Evolutionary conservation across 1,140 invertebrate genomes (phyloP).

Genomic region (Mamestra configurata): DNA sequence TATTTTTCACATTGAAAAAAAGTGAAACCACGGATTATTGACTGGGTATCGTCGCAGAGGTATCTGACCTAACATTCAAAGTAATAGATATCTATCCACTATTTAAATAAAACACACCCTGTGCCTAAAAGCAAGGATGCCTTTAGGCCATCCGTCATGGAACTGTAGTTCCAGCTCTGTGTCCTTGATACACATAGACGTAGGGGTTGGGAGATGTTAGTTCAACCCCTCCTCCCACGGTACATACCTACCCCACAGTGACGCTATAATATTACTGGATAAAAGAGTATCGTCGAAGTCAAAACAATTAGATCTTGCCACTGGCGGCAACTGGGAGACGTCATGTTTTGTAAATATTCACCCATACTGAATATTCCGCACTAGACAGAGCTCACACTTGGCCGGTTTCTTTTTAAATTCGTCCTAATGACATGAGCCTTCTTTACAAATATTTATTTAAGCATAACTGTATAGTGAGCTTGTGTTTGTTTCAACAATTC

Average conservation of each 20-base stretch:
- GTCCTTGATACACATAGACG: background rate
- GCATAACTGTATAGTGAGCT: conserved; percentile 33
- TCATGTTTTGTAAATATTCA: background rate
- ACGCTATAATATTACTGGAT: background rate
- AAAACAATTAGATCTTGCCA: background rate
- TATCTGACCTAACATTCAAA: too few relatives aligned
- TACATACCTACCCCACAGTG: background rate
- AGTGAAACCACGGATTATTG: too few relatives aligned
- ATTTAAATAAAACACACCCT: too few relatives aligned
- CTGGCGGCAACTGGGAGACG: background rate
- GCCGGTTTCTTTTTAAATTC: conserved; percentile 20
- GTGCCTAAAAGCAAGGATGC: background rate
- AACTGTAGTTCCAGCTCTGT: background rate
- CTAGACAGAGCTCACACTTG: background rate
- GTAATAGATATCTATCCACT: too few relatives aligned
- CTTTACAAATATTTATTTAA: conserved; percentile 29
- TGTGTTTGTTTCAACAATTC: conserved; percentile 25
- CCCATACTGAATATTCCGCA: conserved; percentile 11
- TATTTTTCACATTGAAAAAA: too few relatives aligned
- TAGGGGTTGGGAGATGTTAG: background rate
- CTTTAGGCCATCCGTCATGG: background rate
- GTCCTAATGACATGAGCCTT: background rate
- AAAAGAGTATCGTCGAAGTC: background rate
- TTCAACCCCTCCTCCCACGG: background rate
- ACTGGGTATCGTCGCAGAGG: too few relatives aligned